Evolutionary conservation across 2,888 invertebrate genomes (phyloP), one percentile per base, ranked within the genome.

Genomic region (Dermolepida albohirtum): DNA sequence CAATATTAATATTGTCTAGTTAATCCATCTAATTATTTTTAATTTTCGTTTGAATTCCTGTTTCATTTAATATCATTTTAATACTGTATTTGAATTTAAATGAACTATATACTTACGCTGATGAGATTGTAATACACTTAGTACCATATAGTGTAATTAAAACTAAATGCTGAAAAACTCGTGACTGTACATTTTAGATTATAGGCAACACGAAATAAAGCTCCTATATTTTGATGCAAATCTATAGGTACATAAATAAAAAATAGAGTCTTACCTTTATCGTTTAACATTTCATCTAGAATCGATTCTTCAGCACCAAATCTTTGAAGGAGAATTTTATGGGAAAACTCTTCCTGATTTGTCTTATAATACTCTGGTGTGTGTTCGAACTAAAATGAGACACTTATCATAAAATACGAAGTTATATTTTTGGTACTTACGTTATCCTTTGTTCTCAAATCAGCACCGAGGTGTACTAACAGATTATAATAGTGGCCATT

Each of bases 401-500:
- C 5, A 27, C 5, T 14, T 29, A 34, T 12, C 11, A 16, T 51
- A 52, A 64, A 22, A 51, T 51, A 16, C 6, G 12, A 12, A 50
- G 27, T 22, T 50, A 10, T 50, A 22, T 22, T 50, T 2, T 29
- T 11, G 1, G 6, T 34, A 8, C 88, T 86, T 85, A 96, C 96
- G 81, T 93, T 93, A 83, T 97, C 97, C 73, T 90, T 86, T 63
- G 90, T 86, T 77, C 92, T 90, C 1, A 92, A 89, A 84, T 96
- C 94, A 40, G 94, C 94, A 57, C 96, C 97, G 67, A 96, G 87
- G 80, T 94, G 94, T 73, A 92, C 87, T 59, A 97, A 85, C 64
- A 96, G 86, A 81, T 93, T 93, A 81, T 92, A 96, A 79, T 93
- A 94, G 80, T 95, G 93, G 0, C 93, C 94, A 78, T 95, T 95